Evolutionary conservation across 2,888 invertebrate species (phyloP).

Genomic region (Aleiodes alternator): DNA sequence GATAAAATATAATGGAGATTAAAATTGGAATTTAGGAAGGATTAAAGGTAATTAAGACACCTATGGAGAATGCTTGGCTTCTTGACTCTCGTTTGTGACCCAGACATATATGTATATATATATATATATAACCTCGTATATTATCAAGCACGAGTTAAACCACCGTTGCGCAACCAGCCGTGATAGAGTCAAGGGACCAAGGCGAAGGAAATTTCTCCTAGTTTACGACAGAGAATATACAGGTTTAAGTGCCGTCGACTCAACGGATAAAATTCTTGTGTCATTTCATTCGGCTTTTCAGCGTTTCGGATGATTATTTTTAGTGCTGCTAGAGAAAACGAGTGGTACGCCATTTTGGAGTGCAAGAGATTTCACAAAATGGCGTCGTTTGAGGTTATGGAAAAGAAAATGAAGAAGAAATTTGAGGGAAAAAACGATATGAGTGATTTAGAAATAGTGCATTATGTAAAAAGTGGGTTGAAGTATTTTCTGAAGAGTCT

Average conservation of each 20-base stretch:
- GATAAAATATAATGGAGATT: background rate
- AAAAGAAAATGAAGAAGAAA: too few species aligned
- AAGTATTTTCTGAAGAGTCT: too few species aligned
- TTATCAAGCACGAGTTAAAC: constrained; percentile 39
- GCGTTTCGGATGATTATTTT: too few species aligned
- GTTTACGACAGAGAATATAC: constrained; percentile 23
- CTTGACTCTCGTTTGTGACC: constrained; percentile 28
- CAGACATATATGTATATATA: background rate
- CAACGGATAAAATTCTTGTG: constrained; percentile 25
- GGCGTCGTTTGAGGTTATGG: too few species aligned
- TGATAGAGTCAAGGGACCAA: constrained; percentile 27
- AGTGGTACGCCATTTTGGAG: too few species aligned
- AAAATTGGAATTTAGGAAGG: constrained; percentile 17
- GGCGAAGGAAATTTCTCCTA: constrained; percentile 27
- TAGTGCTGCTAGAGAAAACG: too few species aligned
- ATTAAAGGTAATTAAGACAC: constrained; percentile 32
- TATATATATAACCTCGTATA: constrained; percentile 1
- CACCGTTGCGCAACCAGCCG: constrained; percentile 41
- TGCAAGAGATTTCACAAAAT: too few species aligned
- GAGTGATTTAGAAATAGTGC: too few species aligned
- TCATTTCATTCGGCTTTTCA: constrained; percentile 5
- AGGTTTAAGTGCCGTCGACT: constrained; percentile 12
- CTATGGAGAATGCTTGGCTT: background rate
- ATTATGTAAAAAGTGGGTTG: too few species aligned
- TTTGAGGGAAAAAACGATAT: too few species aligned